These are phyloP conservation scores for Brienomyrus brachyistius DNA, from an alignment of 2,113 vertebrate species.

Conservation along the genomic window DNA sequence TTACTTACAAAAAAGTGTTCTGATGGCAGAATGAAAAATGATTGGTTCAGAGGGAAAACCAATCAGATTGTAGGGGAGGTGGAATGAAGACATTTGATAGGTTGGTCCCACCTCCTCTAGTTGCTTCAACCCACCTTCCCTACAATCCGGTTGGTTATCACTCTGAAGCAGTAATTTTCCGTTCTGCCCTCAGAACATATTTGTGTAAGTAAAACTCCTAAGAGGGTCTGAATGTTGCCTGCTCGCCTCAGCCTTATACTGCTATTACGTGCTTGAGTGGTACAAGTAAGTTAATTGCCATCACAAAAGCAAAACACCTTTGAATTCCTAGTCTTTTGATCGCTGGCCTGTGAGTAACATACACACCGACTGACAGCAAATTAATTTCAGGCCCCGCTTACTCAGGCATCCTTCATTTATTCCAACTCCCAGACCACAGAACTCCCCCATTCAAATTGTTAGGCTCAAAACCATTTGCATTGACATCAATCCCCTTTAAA, in stretches of 20 bases:
- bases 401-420: background rate
- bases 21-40: background rate
- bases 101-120: background rate
- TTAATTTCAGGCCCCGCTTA: background rate
- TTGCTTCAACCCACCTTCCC: background rate
- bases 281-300: background rate
- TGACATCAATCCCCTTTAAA: background rate
- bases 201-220: too few relatives aligned
- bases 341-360: background rate
- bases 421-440: background rate
- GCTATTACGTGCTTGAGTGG: background rate
- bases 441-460: background rate
- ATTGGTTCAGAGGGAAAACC: background rate
- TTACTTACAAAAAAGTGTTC: background rate
- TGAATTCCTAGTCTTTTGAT: background rate
- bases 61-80: background rate
- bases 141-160: too few relatives aligned
- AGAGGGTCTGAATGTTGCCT: too few relatives aligned
- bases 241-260: too few relatives aligned
- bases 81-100: background rate
- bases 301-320: background rate
- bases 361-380: background rate
- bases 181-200: too few relatives aligned
- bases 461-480: background rate
- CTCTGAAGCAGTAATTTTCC: too few relatives aligned